These are phyloP conservation scores for Hypena proboscidalis DNA, from an alignment of 2,888 invertebrate genomes.

Conservation along the genomic window DNA sequence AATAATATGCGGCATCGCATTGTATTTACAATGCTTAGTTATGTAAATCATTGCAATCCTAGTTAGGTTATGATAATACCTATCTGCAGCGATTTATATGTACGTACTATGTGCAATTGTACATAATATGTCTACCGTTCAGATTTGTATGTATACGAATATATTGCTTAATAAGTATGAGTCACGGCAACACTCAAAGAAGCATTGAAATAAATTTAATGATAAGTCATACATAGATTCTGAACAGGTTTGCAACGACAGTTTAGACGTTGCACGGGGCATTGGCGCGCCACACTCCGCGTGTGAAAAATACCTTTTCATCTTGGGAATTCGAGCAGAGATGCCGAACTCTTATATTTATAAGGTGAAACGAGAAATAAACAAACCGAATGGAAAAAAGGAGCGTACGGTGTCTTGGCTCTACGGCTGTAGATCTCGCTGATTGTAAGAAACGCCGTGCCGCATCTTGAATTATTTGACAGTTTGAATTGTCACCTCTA, in stretches of 20 bases:
- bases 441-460: conserved; percentile 78
- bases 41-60: not conserved
- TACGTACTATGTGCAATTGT: too few relatives aligned
- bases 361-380: conserved; percentile 78
- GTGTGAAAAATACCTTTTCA: conserved; percentile 80
- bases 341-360: conserved; percentile 81
- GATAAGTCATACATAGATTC: conserved; percentile 57
- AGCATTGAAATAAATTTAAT: conserved; percentile 31
- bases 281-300: conserved; percentile 55
- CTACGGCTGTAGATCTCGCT: conserved; percentile 72
- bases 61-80: conserved; percentile 4
- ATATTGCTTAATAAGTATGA: too few relatives aligned
- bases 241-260: conserved; percentile 58
- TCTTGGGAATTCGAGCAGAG: conserved; percentile 79
- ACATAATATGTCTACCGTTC: too few relatives aligned
- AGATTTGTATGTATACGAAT: too few relatives aligned
- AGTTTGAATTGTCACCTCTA: conserved; percentile 75
- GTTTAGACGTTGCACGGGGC: conserved; percentile 53
- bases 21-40: not conserved
- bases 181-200: too few relatives aligned
- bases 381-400: conserved; percentile 74
- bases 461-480: conserved; percentile 81
- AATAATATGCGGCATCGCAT: not conserved
- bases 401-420: conserved; percentile 54
- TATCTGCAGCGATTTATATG: not conserved